Percentiles rank a stretch among this genome's conserved stretches.
phyloP scores from a whole-genome alignment of 2,113 vertebrate genomes.

The Cyprinodon brontotheroides region DNA sequence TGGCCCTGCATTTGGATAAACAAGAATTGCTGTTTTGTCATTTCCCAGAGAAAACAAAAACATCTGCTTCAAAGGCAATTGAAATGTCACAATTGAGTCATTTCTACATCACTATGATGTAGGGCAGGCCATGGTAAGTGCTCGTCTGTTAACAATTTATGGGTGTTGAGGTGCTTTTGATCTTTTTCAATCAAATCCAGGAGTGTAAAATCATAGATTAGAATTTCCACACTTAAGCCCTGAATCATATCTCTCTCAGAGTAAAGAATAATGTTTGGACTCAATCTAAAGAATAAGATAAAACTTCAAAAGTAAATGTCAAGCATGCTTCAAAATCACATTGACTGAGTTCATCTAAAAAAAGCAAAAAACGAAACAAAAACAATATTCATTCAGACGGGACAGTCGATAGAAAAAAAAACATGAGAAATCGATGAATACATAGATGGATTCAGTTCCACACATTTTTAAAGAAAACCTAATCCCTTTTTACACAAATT shows the following conservation, averaged over 20 bases:
- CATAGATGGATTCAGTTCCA: neutral
- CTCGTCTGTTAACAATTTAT: conserved; percentile 27
- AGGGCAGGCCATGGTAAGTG: conserved; percentile 42
- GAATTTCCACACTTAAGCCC: conserved; percentile 11
- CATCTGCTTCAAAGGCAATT: conserved; percentile 16
- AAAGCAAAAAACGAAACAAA: neutral
- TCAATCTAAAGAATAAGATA: neutral
- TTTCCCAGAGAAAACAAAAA: conserved; percentile 27
- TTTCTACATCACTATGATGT: conserved; percentile 23
- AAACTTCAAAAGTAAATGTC: neutral
- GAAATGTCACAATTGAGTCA: conserved; percentile 31
- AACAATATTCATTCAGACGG: no score
- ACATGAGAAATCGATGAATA: neutral
- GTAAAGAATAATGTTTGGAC: neutral
- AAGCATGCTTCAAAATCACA: neutral
- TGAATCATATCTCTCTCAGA: neutral
- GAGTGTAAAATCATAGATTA: conserved; percentile 23
- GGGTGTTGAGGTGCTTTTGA: conserved; percentile 38
- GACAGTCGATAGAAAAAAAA: neutral
- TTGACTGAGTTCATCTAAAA: neutral
- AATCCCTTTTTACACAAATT: no score
- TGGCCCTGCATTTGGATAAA: conserved; percentile 30
- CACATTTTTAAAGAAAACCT: neutral
- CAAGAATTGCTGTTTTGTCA: conserved; percentile 28
- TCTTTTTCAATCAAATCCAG: conserved; percentile 21